Evolutionary conservation across 2,888 invertebrate genomes (phyloP).

Genomic region (Aporophyla nigra): DNA sequence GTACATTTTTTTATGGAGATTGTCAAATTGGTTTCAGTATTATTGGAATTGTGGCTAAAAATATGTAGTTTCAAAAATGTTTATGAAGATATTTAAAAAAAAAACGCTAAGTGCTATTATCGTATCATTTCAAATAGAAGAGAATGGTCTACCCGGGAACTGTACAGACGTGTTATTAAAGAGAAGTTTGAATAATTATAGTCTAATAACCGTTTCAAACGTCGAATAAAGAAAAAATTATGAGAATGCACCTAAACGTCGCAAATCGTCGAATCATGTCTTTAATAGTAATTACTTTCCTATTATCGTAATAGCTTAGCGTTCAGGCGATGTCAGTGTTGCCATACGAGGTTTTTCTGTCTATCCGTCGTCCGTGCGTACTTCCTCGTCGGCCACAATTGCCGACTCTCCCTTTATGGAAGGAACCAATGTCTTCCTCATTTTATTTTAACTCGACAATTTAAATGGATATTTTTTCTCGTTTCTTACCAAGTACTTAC

Average conservation of each 20-base stretch:
- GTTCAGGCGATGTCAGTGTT: slow-evolving; percentile 45
- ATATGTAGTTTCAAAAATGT: neutral
- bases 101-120: neutral
- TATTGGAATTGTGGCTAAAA: neutral
- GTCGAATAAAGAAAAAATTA: slow-evolving; percentile 21
- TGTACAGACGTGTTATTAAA: slow-evolving; percentile 27
- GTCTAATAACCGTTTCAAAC: slow-evolving; percentile 34
- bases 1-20: slow-evolving; percentile 7
- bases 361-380: slow-evolving; percentile 55
- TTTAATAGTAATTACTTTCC: slow-evolving; percentile 55
- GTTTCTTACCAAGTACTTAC: slow-evolving; percentile 57
- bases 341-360: slow-evolving; percentile 62
- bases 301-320: slow-evolving; percentile 61
- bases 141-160: slow-evolving; percentile 19
- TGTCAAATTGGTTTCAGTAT: neutral
- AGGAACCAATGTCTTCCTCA: slow-evolving; percentile 72
- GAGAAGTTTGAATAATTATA: slow-evolving; percentile 41
- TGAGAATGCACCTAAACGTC: slow-evolving; percentile 39
- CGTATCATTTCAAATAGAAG: slow-evolving; percentile 13
- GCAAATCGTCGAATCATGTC: slow-evolving; percentile 46
- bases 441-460: slow-evolving; percentile 69
- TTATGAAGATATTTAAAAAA: too few relatives aligned
- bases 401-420: slow-evolving; percentile 74
- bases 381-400: slow-evolving; percentile 74
- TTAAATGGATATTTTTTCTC: slow-evolving; percentile 64